Conservation (phyloP, 2,113 vertebrate species). For the Callipepla squamata region DNA sequence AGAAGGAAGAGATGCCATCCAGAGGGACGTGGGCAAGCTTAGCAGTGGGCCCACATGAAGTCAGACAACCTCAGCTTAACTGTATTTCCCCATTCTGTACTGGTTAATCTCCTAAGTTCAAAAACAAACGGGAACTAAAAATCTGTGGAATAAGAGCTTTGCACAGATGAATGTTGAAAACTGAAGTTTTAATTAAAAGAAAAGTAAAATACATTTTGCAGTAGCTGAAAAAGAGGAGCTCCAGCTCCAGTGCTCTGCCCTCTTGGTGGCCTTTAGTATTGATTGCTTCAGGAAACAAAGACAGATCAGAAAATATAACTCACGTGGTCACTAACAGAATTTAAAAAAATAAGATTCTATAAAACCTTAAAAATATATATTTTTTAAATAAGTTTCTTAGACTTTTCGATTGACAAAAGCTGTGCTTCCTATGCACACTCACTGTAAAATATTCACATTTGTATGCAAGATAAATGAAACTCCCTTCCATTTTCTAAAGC, state of each 20-base stretch:
- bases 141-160: neutral
- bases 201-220: neutral
- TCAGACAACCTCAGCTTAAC: neutral
- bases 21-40: too few relatives aligned
- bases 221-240: neutral
- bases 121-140: neutral
- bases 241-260: neutral
- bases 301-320: neutral
- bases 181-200: neutral
- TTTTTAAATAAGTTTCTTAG: neutral
- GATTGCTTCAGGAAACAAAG: neutral
- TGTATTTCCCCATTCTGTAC: neutral
- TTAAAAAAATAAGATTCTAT: neutral
- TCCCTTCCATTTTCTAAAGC: neutral
- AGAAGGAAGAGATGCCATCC: too few relatives aligned
- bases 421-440: neutral
- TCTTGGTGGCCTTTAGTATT: neutral
- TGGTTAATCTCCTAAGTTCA: neutral
- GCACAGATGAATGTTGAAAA: neutral
- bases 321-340: neutral
- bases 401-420: neutral
- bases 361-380: too few relatives aligned
- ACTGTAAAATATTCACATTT: neutral
- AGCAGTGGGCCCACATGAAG: too few relatives aligned
- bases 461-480: neutral